phyloP scores from a whole-genome alignment of 2,797 vertebrate genomes.

The Leucoraja ocellata region DNA sequence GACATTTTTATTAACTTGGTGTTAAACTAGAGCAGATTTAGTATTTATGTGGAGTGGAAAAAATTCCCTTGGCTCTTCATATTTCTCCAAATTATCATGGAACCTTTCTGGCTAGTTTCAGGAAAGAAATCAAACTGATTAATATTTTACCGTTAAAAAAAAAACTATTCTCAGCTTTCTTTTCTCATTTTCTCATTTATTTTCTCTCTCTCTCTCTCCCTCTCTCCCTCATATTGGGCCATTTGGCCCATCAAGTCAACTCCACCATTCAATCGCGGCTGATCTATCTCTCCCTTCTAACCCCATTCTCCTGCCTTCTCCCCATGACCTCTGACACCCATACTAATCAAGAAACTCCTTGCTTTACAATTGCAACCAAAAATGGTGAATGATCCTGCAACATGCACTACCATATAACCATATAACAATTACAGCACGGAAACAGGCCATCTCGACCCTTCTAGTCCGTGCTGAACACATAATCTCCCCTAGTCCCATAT shows the following conservation, averaged over 20 bases:
- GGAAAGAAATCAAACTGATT: not conserved
- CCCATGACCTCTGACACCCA: no score
- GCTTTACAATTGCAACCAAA: not conserved
- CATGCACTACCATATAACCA: not conserved
- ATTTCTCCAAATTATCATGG: not conserved
- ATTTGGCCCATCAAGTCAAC: no score
- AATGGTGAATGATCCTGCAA: not conserved
- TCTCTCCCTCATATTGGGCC: not conserved
- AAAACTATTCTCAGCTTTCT: not conserved
- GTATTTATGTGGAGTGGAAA: not conserved
- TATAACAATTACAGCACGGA: no score
- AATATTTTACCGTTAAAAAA: not conserved
- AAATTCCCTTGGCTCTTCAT: not conserved
- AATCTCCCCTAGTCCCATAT: no score
- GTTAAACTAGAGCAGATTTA: not conserved
- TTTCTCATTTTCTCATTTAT: no score
- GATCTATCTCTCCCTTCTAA: no score
- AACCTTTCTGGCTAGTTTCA: not conserved
- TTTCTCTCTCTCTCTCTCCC: no score
- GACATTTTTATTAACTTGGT: not conserved
- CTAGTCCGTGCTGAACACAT: no score
- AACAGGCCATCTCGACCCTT: no score
- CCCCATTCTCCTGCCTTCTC: no score
- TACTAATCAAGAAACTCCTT: not conserved
- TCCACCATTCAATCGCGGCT: no score